Percentiles rank a stretch among this genome's conserved stretches.
Conservation (phyloP, 2,888 invertebrate species). For the Ellobium chinense region DNA sequence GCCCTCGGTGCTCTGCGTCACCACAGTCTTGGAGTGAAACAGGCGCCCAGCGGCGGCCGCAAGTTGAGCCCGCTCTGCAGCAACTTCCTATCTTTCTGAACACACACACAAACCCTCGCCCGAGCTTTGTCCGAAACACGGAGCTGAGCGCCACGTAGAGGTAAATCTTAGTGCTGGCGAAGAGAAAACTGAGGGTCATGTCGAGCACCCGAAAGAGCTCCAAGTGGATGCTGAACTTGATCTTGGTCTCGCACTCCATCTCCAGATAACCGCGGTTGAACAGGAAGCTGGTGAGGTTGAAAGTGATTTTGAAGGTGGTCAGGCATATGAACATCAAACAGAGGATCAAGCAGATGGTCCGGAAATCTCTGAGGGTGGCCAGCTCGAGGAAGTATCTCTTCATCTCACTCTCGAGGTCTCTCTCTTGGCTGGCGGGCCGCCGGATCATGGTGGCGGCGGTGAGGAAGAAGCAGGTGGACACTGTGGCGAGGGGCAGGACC, state of each 20-base stretch:
- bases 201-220: constrained; percentile 44
- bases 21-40: not conserved
- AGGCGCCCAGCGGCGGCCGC: constrained; percentile 5
- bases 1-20: too few relatives aligned
- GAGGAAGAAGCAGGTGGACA: constrained; percentile 60
- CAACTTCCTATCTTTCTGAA: constrained; percentile 2
- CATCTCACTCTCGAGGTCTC: constrained; percentile 55
- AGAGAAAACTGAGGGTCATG: constrained; percentile 55
- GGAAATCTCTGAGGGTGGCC: constrained; percentile 61
- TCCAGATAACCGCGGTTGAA: constrained; percentile 31
- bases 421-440: not conserved
- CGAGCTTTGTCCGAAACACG: constrained; percentile 59
- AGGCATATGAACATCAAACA: constrained; percentile 50
- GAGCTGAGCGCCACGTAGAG: constrained; percentile 62
- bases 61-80: constrained; percentile 8
- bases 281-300: constrained; percentile 44
- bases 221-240: constrained; percentile 49
- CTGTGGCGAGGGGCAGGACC: constrained; percentile 65
- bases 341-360: constrained; percentile 50
- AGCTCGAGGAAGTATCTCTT: constrained; percentile 69
- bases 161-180: constrained; percentile 65
- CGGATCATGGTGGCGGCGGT: constrained; percentile 31
- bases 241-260: constrained; percentile 28
- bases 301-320: constrained; percentile 38
- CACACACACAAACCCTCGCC: not conserved